phyloP scores from a whole-genome alignment of 2,888 invertebrate genomes.

The Leptinotarsa tumamoca region DNA sequence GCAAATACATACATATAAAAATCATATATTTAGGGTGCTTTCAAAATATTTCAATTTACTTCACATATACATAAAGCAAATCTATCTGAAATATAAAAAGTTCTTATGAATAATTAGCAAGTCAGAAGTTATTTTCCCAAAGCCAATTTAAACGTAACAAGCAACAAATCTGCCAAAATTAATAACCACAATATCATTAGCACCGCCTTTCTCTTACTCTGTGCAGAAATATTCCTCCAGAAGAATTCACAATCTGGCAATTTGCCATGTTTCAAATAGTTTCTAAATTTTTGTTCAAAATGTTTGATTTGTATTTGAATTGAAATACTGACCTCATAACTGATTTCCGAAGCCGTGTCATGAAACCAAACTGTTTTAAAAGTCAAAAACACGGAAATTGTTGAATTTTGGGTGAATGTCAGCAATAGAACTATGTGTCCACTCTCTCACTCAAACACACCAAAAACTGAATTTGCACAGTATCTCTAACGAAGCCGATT shows the following conservation, averaged over 20 bases:
- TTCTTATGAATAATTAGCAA: conserved; percentile 43
- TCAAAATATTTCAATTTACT: conserved; percentile 59
- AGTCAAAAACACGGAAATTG: background rate
- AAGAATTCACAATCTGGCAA: conserved; percentile 22
- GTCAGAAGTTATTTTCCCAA: conserved; percentile 35
- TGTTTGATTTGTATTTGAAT: conserved; percentile 7
- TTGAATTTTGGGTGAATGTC: conserved; percentile 24
- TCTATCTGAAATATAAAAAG: conserved; percentile 46
- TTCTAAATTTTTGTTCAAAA: background rate
- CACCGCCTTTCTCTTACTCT: conserved; percentile 55
- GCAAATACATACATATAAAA: conserved; percentile 47
- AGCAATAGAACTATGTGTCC: conserved; percentile 27
- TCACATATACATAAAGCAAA: conserved; percentile 61
- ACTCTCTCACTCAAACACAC: conserved; percentile 29
- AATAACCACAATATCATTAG: conserved; percentile 58
- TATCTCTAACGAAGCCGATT: conserved; percentile 35
- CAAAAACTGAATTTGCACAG: conserved; percentile 31
- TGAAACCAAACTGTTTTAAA: background rate
- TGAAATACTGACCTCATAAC: background rate
- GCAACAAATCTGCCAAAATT: conserved; percentile 57
- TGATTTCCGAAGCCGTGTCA: background rate
- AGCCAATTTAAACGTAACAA: conserved; percentile 54
- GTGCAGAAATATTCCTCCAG: conserved; percentile 26
- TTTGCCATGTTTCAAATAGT: background rate
- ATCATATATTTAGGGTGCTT: conserved; percentile 56